Evolutionary conservation across 2,888 invertebrate genomes (phyloP).

Genomic region (Rotaria macrura): DNA sequence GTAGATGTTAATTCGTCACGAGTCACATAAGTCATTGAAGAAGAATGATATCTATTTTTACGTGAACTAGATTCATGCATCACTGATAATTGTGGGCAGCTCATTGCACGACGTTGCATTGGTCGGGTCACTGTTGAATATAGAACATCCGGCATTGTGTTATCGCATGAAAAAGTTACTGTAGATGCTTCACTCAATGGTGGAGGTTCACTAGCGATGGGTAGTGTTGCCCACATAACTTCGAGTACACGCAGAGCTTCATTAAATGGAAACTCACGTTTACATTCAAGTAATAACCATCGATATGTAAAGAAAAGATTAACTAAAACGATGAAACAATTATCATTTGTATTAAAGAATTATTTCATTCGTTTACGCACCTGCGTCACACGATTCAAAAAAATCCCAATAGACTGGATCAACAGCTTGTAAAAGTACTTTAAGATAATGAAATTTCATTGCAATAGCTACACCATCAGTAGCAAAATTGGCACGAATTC

Average conservation of each 20-base stretch:
- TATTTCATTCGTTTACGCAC: slow-evolving; percentile 47
- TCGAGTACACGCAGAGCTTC: slow-evolving; percentile 87
- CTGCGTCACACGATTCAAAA: slow-evolving; percentile 73
- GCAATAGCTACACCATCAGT: slow-evolving; percentile 86
- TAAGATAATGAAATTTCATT: slow-evolving; percentile 77
- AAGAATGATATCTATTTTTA: background rate
- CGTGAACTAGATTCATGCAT: background rate
- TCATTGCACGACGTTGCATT: background rate
- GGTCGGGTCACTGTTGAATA: background rate
- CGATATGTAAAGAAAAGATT: slow-evolving; percentile 89
- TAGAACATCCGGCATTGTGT: background rate
- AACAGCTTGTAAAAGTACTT: slow-evolving; percentile 76
- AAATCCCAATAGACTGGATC: slow-evolving; percentile 82
- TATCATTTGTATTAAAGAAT: too few relatives aligned
- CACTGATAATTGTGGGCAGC: background rate
- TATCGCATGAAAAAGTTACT: background rate
- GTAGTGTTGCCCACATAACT: slow-evolving; percentile 65
- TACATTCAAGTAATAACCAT: slow-evolving; percentile 90
- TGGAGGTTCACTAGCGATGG: background rate
- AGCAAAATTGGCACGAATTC: slow-evolving; percentile 71
- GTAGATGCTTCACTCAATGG: background rate
- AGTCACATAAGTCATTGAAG: background rate
- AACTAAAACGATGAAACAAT: background rate
- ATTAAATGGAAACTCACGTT: slow-evolving; percentile 89
- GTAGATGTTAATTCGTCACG: background rate